Evolutionary conservation across 1,140 invertebrate genomes (phyloP), one percentile per base, ranked within the genome.

Genomic region (Nasonia longicornis): DNA sequence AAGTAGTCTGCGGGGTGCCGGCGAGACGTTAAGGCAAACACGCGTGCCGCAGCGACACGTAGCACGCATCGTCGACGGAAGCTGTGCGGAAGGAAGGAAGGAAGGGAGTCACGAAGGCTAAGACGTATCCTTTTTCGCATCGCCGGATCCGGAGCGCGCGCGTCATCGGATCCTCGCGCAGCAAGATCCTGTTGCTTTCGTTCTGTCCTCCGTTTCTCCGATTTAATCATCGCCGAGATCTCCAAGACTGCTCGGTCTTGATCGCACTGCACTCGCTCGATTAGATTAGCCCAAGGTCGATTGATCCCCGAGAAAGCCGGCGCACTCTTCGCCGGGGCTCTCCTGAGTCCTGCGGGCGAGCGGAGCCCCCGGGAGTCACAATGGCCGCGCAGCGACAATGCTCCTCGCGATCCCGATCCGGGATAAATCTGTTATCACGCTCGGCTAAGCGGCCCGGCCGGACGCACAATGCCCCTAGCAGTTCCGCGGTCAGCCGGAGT

Each of bases 1-100:
- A 83, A 70, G 72, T 73, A 82, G 80, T 82, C 71, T 81, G 63
- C 70, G 79, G 38, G 38, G 71, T 80, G 84, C 79, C 86, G 85
- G 64, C 80, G 85, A 87, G 86, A 88, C 87, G 88, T 87, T 85
- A 89, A 89, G 86, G 85, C 85, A 89, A 89, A 89, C 84, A 88
- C 63, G 69, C 69, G 82, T 84, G 84, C 31, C 12, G 12, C 29
- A 26, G 35, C 66, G 66, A 22, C 26, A 22, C 66, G 16, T 29
- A 38, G 35, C 7, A 38, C 7, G 7, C 35, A 38, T 38, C 35
- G 35, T 22, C 64, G 64, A 11, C 22, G 26, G 26, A 26, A 26
- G 26, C 26, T 26, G 26, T 26, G 26, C 26, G 26, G 26, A 26
- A 26, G 26, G 71, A 31, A 35, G 69, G 69, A 58, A 58, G 26